Percentiles rank a stretch among this genome's conserved stretches.
Evolutionary conservation across 1,140 invertebrate genomes (phyloP).

Genomic region (Limonius californicus): DNA sequence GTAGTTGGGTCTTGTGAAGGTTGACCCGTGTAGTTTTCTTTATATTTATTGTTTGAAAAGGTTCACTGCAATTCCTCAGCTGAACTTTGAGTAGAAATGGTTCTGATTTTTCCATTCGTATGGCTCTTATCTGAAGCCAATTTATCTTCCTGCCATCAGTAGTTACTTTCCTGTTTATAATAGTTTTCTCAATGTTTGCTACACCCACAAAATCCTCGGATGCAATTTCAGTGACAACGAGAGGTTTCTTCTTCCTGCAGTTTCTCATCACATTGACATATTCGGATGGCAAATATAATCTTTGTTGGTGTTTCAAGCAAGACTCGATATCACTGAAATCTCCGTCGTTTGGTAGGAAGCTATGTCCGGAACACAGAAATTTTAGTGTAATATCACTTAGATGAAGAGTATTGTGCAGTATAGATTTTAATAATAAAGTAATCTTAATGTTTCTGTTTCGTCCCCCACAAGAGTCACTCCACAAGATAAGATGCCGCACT

Average conservation of each 20-base stretch:
- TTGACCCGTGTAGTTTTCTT: too few relatives aligned
- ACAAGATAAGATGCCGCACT: slow-evolving; percentile 28
- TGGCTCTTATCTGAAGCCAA: slow-evolving; percentile 26
- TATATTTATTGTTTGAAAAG: slow-evolving; percentile 3
- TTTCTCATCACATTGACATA: slow-evolving; percentile 38
- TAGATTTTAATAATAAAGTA: slow-evolving; percentile 2
- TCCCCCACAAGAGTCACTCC: slow-evolving; percentile 4
- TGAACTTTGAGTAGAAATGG: slow-evolving; percentile 17
- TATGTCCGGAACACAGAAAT: slow-evolving; percentile 43
- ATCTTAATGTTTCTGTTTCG: slow-evolving; percentile 14
- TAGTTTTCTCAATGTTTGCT: slow-evolving; percentile 19
- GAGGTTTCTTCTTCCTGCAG: slow-evolving; percentile 32
- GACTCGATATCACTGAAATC: slow-evolving; percentile 42
- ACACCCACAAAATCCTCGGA: slow-evolving; percentile 14
- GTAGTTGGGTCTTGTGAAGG: too few relatives aligned
- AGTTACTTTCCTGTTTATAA: slow-evolving; percentile 22
- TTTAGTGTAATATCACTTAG: slow-evolving; percentile 36
- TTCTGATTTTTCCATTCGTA: slow-evolving; percentile 19
- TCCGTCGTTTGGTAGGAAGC: slow-evolving; percentile 44
- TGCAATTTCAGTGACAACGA: slow-evolving; percentile 18
- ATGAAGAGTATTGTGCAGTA: slow-evolving; percentile 25
- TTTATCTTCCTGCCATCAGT: slow-evolving; percentile 20
- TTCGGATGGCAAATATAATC: slow-evolving; percentile 38
- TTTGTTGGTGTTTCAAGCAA: slow-evolving; percentile 37
- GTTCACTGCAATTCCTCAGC: not conserved